Percentiles rank a stretch among this genome's conserved stretches.
These are phyloP conservation scores for Ganaspis sp. DNA, from an alignment of 1,140 invertebrate genomes.

Conservation along the genomic window DNA sequence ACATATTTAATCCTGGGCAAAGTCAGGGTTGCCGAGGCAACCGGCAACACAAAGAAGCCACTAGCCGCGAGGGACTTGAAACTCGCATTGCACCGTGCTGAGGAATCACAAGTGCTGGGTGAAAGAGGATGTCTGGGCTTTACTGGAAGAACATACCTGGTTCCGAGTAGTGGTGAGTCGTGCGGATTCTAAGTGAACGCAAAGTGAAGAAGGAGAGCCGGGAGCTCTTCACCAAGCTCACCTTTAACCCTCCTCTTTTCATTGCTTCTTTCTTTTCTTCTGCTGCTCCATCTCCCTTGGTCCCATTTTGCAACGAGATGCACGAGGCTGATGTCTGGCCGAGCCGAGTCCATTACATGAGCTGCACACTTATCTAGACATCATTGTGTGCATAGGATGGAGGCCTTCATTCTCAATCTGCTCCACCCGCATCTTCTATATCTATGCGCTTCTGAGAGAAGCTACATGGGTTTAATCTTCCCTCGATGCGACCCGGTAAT, in stretches of 20 bases:
- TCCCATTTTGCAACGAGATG: conserved; percentile 51
- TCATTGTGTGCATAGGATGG: not conserved
- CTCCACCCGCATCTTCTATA: conserved; percentile 16
- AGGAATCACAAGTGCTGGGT: conserved; percentile 51
- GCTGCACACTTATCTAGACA: not conserved
- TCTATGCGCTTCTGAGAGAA: conserved; percentile 10
- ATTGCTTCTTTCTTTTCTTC: conserved; percentile 12
- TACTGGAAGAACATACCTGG: conserved; percentile 32
- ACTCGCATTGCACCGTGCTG: conserved; percentile 47
- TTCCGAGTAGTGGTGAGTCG: conserved; percentile 38
- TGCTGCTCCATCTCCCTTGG: conserved; percentile 13
- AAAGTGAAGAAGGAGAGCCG: conserved; percentile 44
- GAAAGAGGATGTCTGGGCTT: conserved; percentile 38
- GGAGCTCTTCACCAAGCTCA: conserved; percentile 43
- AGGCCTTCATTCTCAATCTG: not conserved
- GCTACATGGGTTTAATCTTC: conserved; percentile 45
- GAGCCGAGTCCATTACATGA: conserved; percentile 35
- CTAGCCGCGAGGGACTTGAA: conserved; percentile 57
- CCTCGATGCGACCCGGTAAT: conserved; percentile 39
- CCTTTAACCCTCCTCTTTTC: conserved; percentile 38
- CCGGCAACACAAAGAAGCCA: conserved; percentile 59
- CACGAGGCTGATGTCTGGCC: conserved; percentile 52
- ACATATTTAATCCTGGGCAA: conserved; percentile 74
- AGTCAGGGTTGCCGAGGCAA: conserved; percentile 64
- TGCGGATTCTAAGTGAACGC: conserved; percentile 43